Evolutionary conservation across 2,113 vertebrate genomes (phyloP).

Genomic region (Archilochus colubris): DNA sequence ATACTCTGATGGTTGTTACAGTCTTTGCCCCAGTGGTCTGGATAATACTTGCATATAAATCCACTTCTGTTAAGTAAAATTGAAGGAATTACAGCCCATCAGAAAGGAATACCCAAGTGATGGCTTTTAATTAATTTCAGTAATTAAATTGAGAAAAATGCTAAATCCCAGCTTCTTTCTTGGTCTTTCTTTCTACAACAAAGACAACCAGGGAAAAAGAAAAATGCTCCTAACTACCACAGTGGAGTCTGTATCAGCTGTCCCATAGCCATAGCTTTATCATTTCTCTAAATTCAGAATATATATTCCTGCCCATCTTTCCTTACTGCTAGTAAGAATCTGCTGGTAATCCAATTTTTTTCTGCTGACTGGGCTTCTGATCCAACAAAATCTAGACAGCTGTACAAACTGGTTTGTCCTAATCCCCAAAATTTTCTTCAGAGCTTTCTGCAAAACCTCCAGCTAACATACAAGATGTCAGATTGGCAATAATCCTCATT

Average conservation of each 20-base stretch:
- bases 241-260: not conserved
- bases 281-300: not conserved
- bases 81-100: not conserved
- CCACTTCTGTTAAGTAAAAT: not conserved
- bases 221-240: not conserved
- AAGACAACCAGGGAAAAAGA: not conserved
- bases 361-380: conserved; percentile 16
- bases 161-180: not conserved
- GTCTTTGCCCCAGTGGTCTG: not conserved
- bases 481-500: not conserved
- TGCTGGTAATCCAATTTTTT: conserved; percentile 35
- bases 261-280: not conserved
- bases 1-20: not conserved
- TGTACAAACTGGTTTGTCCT: conserved; percentile 36
- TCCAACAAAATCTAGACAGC: conserved; percentile 25
- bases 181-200: not conserved
- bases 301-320: not conserved
- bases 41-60: not conserved
- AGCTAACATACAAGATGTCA: not conserved
- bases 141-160: not conserved
- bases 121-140: not conserved
- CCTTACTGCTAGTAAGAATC: not conserved
- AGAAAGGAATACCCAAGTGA: not conserved
- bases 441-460: not conserved
- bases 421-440: conserved; percentile 31